Base-by-base conservation (phyloP, 2,797 vertebrate species). In the Petrocephalus sullivani region DNA sequence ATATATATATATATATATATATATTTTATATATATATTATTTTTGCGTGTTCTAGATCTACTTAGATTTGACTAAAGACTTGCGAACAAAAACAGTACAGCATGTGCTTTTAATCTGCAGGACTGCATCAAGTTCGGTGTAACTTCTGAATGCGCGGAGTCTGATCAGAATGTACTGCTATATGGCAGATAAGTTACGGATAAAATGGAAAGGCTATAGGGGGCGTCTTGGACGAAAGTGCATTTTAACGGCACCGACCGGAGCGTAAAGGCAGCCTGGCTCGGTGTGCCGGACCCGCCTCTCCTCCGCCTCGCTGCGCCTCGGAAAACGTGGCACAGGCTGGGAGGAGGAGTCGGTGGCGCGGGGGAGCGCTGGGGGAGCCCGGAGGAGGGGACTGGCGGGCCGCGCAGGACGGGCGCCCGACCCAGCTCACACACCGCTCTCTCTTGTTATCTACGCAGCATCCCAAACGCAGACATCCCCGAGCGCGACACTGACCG, bases 391-490 rank as follows among this genome's bases (percentile, higher is more conserved):
- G 81, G 19, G 19, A 2, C 46, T n/a, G 81, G 19, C 49, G 37
- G 37, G 37, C 37, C 37, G 37, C 41, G 16, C 75, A 19, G 7
- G 23, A 49, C 9, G 23, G 21, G 81, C 81, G 51, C 81, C 21
- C 81, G 51, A 83, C 23, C n/a, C 21, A 9, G 3, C 81, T 83
- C 81, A 83, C 21, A 23, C 49, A 54, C 37, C 4, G 21, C 56
- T 56, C 21, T 58, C 14, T 58, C 37, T 41, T 58, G 84, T 58
- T 41, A 57, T 86, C 54, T 41, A 58, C 84, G 84, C 84, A 86
- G 84, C 84, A 86, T 86, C 84, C 84, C 84, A 37, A 57, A 56
- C 84, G 54, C 81, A 83, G 81, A 85, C 84, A 19, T 58, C 53
- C 28, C 7, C 23, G 84, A 58, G 28, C 19, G 12, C 14, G 84